Base-by-base conservation (phyloP, 2,797 vertebrate genomes). In the Clamator glandarius region DNA sequence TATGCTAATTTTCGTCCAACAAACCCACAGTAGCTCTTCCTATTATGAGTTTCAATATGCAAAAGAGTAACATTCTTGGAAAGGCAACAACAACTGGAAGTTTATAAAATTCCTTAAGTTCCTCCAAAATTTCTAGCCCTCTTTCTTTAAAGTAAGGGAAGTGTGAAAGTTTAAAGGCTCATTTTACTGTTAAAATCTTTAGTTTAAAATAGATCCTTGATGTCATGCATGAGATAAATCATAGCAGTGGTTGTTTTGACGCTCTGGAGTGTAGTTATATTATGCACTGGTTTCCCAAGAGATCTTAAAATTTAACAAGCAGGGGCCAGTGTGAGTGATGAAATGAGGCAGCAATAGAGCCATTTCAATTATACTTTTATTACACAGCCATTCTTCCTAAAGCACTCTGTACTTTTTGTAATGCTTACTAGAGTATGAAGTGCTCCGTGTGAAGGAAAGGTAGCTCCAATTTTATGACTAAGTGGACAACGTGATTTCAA, bases 241-340 rank as follows among this genome's bases (percentile, higher is more conserved):
- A 94, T 90, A 76, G 68, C 84, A 92, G 42, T 69, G 33, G 57
- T 74, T 94, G 87, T 88, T 96, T 95, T 94, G 84, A 97, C 83
- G 87, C 81, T 77, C 75, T 52, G 73, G 83, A 96, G 90, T 80
- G 84, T 89, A 90, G 75, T 95, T 96, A 91, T 66, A 74, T 80
- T 96, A 89, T 80, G 73, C 81, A 80, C 66, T 94, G 58, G 36
- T 92, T 91, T 96, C 89, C 96, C 89, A 94, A 96, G 68, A 84
- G 70, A 92, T 77, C 81, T 96, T 94, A 95, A 96, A 91, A 94
- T 95, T 97, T 97, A 96, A 91, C 86, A 95, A 95, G 89, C 86
- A 93, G 87, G 91, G 91, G 84, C 79, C 79, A 82, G 77, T 52
- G 41, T 84, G 74, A 80, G 88, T 94, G 86, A 93, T 96, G 76